These are phyloP conservation scores for Ypsolopha sequella DNA, from an alignment of 2,888 invertebrate species.

Conservation along the genomic window DNA sequence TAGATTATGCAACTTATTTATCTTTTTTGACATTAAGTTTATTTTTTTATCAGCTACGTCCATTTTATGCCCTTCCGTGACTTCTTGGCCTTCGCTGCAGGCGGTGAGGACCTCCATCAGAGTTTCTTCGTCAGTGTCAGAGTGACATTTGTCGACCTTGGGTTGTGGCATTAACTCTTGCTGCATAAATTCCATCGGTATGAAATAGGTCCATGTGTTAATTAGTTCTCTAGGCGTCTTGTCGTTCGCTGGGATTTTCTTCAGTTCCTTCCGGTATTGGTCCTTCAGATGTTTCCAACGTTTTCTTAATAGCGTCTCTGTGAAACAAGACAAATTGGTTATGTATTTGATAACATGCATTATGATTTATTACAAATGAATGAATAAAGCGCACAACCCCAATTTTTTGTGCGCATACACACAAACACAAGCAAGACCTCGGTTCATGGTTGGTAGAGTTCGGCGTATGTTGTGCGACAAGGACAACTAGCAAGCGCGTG, in stretches of 20 bases:
- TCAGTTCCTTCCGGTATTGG: constrained; percentile 23
- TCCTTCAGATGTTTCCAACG: constrained; percentile 25
- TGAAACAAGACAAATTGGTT: constrained; percentile 5
- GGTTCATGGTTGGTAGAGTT: too few species aligned
- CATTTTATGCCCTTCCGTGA: too few species aligned
- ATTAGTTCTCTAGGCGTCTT: neutral
- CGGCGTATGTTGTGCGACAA: neutral
- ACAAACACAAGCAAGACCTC: neutral
- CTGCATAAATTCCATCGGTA: constrained; percentile 16
- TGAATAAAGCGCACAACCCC: neutral
- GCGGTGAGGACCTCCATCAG: neutral
- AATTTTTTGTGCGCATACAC: neutral
- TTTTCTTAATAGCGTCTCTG: constrained; percentile 18
- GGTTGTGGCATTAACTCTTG: constrained; percentile 10
- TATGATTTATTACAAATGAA: neutral
- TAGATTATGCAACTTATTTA: neutral
- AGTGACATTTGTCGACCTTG: constrained; percentile 1
- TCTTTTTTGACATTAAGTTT: neutral
- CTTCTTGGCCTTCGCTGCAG: too few species aligned
- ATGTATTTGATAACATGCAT: neutral
- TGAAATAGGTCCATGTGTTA: constrained; percentile 17
- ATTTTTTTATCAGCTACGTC: neutral
- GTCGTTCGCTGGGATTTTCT: constrained; percentile 11
- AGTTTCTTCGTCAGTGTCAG: constrained; percentile 10
- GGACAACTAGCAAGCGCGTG: neutral